Conservation (phyloP, 53 echinoderm and acorn worm genomes). For the Pentamera pediparva region DNA sequence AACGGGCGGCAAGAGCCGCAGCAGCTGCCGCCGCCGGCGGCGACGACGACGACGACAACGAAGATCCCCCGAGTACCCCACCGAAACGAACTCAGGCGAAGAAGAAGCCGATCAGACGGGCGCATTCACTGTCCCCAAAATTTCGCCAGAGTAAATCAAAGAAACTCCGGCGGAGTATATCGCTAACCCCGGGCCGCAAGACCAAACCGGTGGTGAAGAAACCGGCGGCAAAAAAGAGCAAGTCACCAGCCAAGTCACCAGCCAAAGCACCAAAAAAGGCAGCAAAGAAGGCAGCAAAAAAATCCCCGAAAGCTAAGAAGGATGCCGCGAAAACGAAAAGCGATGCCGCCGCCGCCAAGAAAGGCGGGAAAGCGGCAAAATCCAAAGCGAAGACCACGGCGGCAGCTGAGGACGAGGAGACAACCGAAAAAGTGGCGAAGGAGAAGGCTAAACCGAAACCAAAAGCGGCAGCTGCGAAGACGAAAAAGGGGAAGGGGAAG, state of each 20-base stretch:
- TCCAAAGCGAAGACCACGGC: neutral
- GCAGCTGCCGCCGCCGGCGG: neutral
- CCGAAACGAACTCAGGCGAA: neutral
- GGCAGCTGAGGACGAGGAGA: neutral
- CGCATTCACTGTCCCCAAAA: constrained; percentile 47
- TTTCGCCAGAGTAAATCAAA: constrained; percentile 49
- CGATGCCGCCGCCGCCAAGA: neutral
- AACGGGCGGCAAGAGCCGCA: constrained; percentile 2
- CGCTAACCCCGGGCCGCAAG: neutral
- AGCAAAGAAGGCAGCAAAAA: neutral
- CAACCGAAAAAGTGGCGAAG: neutral
- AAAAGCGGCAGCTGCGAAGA: neutral
- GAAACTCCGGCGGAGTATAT: constrained; percentile 23
- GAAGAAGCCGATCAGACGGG: neutral
- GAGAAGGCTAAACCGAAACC: neutral
- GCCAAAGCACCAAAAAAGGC: neutral
- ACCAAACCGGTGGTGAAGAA: neutral
- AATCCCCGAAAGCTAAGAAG: neutral
- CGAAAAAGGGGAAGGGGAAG: no score
- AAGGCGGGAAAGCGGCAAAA: neutral
- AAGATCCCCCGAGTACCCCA: neutral
- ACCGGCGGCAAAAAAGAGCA: neutral
- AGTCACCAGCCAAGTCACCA: neutral
- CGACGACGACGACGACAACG: neutral
- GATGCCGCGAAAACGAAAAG: neutral